Evolutionary conservation across 2,797 vertebrate genomes (phyloP).

Genomic region (Schizothorax lantsangensis): DNA sequence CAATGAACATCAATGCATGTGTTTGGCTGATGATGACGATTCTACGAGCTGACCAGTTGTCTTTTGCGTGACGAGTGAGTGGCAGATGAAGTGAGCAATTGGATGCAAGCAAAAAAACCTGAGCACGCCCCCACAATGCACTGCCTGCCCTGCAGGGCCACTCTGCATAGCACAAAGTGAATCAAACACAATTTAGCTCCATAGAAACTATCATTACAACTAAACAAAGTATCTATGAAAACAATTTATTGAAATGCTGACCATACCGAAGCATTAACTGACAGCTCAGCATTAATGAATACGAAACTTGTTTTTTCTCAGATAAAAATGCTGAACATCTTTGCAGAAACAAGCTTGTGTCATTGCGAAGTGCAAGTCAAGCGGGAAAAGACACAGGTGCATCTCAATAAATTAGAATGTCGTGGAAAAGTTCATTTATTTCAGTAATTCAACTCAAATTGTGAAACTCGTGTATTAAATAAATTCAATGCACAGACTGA

Average conservation of each 20-base stretch:
- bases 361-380: too few species aligned
- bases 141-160: background rate
- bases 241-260: background rate
- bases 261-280: background rate
- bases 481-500: too few species aligned
- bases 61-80: background rate
- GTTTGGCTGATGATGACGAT: background rate
- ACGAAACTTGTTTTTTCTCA: background rate
- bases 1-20: background rate
- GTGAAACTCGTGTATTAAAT: too few species aligned
- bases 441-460: too few species aligned
- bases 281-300: background rate
- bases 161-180: background rate
- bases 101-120: background rate
- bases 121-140: background rate
- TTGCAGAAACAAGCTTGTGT: too few species aligned
- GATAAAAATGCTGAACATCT: background rate
- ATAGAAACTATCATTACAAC: background rate
- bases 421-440: too few species aligned
- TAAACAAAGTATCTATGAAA: background rate
- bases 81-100: conserved; percentile 30
- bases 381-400: too few species aligned
- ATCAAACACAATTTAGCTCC: background rate
- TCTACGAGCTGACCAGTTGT: conserved; percentile 11
- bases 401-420: too few species aligned